phyloP scores from a whole-genome alignment of 2,113 vertebrate genomes.

The Solea solea region DNA sequence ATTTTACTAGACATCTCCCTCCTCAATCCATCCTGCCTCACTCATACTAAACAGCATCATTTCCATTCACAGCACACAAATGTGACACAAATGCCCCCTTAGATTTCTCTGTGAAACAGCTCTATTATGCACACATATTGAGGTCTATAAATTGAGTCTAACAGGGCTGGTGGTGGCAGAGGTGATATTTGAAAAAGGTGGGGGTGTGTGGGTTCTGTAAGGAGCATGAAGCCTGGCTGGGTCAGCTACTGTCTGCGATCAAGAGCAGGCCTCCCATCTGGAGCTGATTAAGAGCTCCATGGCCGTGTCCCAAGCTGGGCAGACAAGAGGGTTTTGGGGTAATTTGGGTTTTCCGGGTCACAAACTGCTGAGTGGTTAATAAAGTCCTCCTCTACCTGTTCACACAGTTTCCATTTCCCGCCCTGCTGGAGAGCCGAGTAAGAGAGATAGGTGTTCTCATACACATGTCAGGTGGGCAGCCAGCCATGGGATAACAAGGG shows the following conservation, averaged over 20 bases:
- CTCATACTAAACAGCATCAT: slow-evolving; percentile 46
- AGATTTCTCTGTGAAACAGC: slow-evolving; percentile 56
- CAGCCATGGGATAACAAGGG: slow-evolving; percentile 61
- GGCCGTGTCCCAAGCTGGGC: slow-evolving; percentile 49
- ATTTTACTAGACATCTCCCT: slow-evolving; percentile 26
- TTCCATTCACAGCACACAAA: slow-evolving; percentile 52
- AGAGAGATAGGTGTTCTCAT: slow-evolving; percentile 64
- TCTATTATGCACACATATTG: slow-evolving; percentile 60
- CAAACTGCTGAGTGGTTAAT: slow-evolving; percentile 82
- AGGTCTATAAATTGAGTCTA: slow-evolving; percentile 65
- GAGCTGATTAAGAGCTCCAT: slow-evolving; percentile 70
- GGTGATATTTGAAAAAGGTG: slow-evolving; percentile 61
- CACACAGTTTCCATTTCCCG: slow-evolving; percentile 69
- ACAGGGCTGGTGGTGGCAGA: slow-evolving; percentile 46
- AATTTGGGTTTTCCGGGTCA: slow-evolving; percentile 82
- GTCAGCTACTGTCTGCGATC: slow-evolving; percentile 78
- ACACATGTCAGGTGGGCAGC: slow-evolving; percentile 56
- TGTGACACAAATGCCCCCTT: slow-evolving; percentile 55
- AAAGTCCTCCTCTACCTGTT: slow-evolving; percentile 79
- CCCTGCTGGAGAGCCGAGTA: slow-evolving; percentile 54
- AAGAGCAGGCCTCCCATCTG: slow-evolving; percentile 81
- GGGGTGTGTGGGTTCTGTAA: slow-evolving; percentile 18
- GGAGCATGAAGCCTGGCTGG: slow-evolving; percentile 59
- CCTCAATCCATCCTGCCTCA: slow-evolving; percentile 20
- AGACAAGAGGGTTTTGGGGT: slow-evolving; percentile 75